Conservation (phyloP, 2,797 vertebrate genomes). For the Megalops cyprinoides region DNA sequence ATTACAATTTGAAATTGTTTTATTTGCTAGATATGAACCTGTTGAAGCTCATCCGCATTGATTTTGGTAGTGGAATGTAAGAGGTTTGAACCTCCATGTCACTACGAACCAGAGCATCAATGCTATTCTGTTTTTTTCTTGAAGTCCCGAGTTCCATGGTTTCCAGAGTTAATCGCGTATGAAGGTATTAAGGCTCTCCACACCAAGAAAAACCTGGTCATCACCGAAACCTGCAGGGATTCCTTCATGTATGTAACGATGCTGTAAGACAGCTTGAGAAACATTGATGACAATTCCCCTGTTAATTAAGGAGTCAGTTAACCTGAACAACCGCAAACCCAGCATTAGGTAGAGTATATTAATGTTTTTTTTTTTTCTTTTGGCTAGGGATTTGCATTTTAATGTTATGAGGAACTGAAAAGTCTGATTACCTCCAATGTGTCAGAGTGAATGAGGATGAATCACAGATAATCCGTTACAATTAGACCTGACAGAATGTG, state of each 20-base stretch:
- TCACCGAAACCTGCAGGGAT: neutral
- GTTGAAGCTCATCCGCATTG: neutral
- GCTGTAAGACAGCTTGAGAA: conserved; percentile 42
- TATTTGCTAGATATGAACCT: neutral
- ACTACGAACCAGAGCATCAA: neutral
- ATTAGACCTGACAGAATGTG: conserved; percentile 43
- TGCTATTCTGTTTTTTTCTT: neutral
- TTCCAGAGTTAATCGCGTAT: neutral
- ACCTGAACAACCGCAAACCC: conserved; percentile 43
- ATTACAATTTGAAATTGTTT: conserved; percentile 15
- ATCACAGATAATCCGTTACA: conserved; percentile 57
- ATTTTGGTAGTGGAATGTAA: neutral
- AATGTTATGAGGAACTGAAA: conserved; percentile 48
- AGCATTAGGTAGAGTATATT: conserved; percentile 36
- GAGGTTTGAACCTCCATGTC: neutral
- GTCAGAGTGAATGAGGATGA: conserved; percentile 48
- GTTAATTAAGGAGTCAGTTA: conserved; percentile 58
- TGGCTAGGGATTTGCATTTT: conserved; percentile 55
- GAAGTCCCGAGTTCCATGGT: too few species aligned
- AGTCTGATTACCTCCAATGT: conserved; percentile 50
- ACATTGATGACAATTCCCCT: conserved; percentile 48
- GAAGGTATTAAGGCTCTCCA: too few species aligned
- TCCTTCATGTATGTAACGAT: neutral
- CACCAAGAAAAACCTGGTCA: too few species aligned
- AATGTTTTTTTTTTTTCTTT: conserved; percentile 46